phyloP scores from a whole-genome alignment of 2,888 invertebrate genomes.

The Drosophila borborema region DNA sequence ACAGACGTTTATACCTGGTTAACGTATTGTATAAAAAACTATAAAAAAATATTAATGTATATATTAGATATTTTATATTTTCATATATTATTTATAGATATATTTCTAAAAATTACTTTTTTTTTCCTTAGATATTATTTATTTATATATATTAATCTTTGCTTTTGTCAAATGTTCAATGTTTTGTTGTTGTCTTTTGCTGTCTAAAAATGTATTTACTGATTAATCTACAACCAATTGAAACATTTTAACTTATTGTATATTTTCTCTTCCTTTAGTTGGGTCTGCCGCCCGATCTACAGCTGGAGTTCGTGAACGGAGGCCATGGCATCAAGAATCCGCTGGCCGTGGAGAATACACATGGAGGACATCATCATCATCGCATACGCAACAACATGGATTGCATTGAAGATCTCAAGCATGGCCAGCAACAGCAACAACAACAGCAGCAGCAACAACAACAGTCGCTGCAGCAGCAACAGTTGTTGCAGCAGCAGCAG shows the following conservation, averaged over 20 bases:
- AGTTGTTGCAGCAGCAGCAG: constrained; percentile 45
- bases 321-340: constrained; percentile 99
- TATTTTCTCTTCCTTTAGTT: constrained; percentile 86
- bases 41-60: no score
- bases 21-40: no score
- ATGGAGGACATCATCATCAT: constrained; percentile 83
- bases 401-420: constrained; percentile 83
- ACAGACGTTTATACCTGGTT: no score
- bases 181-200: constrained; percentile 32
- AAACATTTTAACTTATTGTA: background rate
- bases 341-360: constrained; percentile 90
- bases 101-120: no score
- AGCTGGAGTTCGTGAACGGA: constrained; percentile 98
- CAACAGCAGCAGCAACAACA: constrained; percentile 33
- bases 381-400: constrained; percentile 86
- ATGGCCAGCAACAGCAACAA: constrained; percentile 56
- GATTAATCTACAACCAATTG: background rate
- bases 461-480: constrained; percentile 44
- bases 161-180: no score
- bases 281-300: constrained; percentile 94
- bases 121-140: no score
- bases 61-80: no score
- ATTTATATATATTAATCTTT: no score
- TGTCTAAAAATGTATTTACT: constrained; percentile 24
- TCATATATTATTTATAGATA: no score